Percentiles rank a stretch among this genome's conserved stretches.
Conservation (phyloP, 2,888 invertebrate species). For the Cantharis nigra region DNA sequence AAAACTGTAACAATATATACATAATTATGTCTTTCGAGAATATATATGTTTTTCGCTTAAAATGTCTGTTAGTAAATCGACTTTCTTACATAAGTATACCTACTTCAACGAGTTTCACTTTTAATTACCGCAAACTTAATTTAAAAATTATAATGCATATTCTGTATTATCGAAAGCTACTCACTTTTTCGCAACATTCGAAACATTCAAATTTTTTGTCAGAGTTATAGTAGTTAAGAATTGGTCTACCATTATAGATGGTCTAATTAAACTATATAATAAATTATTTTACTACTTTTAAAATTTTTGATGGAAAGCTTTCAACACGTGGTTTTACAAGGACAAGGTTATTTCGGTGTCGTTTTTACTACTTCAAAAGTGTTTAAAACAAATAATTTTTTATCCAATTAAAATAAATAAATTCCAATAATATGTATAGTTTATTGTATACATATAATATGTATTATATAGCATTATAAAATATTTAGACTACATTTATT, state of each 20-base stretch:
- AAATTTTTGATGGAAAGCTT: neutral
- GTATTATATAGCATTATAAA: too few species aligned
- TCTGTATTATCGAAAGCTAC: neutral
- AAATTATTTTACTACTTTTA: neutral
- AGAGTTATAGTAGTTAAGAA: neutral
- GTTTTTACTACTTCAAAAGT: neutral
- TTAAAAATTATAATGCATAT: neutral
- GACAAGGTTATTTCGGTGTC: conserved; percentile 11
- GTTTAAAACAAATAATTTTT: neutral
- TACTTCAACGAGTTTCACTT: neutral
- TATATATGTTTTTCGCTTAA: neutral
- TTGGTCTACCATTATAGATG: neutral
- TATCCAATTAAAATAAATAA: neutral
- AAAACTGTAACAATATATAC: neutral
- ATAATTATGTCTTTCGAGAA: neutral
- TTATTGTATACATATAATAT: too few species aligned
- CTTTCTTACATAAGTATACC: neutral
- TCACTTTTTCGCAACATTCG: neutral
- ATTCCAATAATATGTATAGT: neutral
- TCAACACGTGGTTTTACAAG: conserved; percentile 12
- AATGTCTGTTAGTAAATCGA: neutral
- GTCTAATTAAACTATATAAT: neutral
- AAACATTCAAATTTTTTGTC: neutral
- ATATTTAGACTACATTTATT: neutral
- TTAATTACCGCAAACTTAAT: neutral